phyloP scores from a whole-genome alignment of 2,113 vertebrate species.

The Dasyprocta punctata region DNA sequence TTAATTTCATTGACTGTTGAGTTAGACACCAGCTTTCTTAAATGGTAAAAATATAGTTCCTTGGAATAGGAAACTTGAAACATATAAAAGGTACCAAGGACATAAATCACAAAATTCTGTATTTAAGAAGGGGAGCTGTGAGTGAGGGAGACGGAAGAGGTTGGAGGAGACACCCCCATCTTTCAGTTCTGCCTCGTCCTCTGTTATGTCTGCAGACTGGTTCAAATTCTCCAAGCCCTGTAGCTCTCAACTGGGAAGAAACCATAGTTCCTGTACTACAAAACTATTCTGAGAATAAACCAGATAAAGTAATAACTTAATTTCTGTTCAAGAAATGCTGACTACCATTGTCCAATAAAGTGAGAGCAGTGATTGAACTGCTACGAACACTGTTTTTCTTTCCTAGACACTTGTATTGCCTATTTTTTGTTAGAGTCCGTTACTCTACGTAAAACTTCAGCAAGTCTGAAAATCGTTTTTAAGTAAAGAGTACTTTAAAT shows the following conservation, averaged over 20 bases:
- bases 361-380: background rate
- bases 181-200: background rate
- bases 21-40: background rate
- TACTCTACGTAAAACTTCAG: background rate
- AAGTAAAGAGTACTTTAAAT: background rate
- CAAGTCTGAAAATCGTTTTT: conserved; percentile 73
- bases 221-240: background rate
- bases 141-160: accelerated
- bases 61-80: background rate
- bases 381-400: background rate
- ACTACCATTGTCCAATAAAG: background rate
- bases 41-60: background rate
- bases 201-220: background rate
- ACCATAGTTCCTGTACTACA: background rate
- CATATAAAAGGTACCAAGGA: background rate
- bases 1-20: background rate
- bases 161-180: background rate
- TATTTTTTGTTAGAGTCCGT: background rate
- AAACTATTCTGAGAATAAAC: background rate
- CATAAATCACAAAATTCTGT: background rate
- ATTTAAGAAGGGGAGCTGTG: background rate
- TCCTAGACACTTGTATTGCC: background rate
- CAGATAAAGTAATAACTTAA: background rate
- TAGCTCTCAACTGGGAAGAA: background rate
- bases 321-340: background rate